Percentiles rank a stretch among this genome's conserved stretches.
Evolutionary conservation across 2,888 invertebrate species (phyloP).

Genomic region (Orthosia incerta): DNA sequence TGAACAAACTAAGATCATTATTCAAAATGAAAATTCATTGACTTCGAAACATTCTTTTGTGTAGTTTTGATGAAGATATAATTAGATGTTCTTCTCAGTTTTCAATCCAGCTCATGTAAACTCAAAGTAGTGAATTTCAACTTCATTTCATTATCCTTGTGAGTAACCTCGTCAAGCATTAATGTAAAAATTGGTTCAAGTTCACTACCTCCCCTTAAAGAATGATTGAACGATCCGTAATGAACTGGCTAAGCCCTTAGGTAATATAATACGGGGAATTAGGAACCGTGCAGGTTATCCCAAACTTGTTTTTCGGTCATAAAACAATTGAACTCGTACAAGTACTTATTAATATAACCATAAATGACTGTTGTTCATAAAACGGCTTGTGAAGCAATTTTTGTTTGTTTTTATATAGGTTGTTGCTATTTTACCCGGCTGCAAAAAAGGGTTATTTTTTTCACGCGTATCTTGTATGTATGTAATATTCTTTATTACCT

Average conservation of each 20-base stretch:
- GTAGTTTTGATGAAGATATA: background rate
- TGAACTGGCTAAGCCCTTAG: constrained; percentile 84
- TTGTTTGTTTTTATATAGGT: background rate
- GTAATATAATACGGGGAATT: constrained; percentile 79
- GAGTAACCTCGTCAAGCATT: constrained; percentile 32
- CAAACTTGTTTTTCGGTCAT: constrained; percentile 3
- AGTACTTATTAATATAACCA: background rate
- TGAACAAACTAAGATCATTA: constrained; percentile 8
- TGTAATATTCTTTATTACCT: too few species aligned
- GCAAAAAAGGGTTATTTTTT: too few species aligned
- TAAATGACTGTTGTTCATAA: background rate
- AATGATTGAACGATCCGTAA: constrained; percentile 86
- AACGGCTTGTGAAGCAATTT: background rate
- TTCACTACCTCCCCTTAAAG: constrained; percentile 74
- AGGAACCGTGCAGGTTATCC: constrained; percentile 74
- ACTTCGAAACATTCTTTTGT: background rate
- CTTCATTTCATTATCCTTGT: constrained; percentile 30
- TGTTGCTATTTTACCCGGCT: too few species aligned
- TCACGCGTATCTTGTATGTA: too few species aligned
- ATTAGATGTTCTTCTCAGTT: background rate
- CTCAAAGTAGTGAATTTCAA: constrained; percentile 26
- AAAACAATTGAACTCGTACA: constrained; percentile 15
- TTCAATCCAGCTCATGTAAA: background rate
- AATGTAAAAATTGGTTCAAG: constrained; percentile 56
- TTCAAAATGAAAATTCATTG: background rate